Conservation (phyloP, 1,140 invertebrate species). For the Heliconius congener region DNA sequence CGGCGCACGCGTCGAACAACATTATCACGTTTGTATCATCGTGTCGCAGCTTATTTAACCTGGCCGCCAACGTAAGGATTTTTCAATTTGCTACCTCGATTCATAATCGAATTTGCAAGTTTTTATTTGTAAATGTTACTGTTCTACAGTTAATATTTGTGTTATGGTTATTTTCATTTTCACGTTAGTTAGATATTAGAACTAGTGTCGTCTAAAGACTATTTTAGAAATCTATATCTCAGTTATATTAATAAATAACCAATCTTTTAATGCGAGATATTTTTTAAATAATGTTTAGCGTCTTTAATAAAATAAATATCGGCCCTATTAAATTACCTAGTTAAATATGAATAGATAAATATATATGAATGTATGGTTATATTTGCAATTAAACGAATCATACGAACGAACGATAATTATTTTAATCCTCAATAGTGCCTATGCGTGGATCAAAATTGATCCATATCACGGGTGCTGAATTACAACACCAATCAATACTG, state of each 20-base stretch:
- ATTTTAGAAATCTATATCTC: too few species aligned
- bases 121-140: background rate
- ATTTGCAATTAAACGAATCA: background rate
- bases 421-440: slow-evolving; percentile 20
- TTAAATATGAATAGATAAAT: too few species aligned
- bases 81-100: slow-evolving; percentile 21
- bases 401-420: slow-evolving; percentile 6
- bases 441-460: slow-evolving; percentile 12
- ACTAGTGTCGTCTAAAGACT: background rate
- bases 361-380: too few species aligned
- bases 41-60: slow-evolving; percentile 29
- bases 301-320: too few species aligned
- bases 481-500: slow-evolving; percentile 29
- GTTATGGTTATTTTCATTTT: background rate
- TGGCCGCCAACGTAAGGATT: slow-evolving; percentile 20
- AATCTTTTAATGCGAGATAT: too few species aligned
- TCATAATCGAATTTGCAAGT: slow-evolving; percentile 14
- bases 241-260: too few species aligned
- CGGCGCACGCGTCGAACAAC: slow-evolving; percentile 33
- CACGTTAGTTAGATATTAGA: background rate
- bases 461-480: slow-evolving; percentile 12
- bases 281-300: too few species aligned
- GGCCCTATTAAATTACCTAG: too few species aligned
- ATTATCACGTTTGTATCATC: slow-evolving; percentile 25
- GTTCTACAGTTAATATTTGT: background rate